A percentile compares a stretch with the other conserved stretches of the same genome.
Conservation (phyloP, 2,113 vertebrate species). For the Apteryx owenii region DNA sequence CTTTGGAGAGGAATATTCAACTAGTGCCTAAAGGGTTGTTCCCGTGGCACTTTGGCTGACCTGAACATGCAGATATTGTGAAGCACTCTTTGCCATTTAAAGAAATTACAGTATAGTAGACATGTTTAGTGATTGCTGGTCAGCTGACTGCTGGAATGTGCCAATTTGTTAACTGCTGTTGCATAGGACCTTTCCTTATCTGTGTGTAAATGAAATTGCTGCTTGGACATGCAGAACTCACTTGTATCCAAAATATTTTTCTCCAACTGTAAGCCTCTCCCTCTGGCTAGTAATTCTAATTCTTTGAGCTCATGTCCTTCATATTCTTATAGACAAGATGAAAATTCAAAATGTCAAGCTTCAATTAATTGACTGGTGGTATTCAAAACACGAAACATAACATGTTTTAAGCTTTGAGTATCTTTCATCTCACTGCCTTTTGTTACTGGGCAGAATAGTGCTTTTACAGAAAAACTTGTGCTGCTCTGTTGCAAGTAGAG, state of each 20-base stretch:
- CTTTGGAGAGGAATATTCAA: neutral
- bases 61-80: neutral
- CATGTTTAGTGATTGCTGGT: neutral
- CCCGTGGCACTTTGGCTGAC: neutral
- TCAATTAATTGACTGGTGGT: neutral
- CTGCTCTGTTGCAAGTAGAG: neutral
- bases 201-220: neutral
- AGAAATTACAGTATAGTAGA: neutral
- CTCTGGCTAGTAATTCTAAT: neutral
- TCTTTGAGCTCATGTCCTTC: neutral
- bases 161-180: neutral
- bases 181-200: neutral
- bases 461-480: neutral
- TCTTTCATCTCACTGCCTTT: neutral
- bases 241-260: neutral
- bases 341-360: neutral
- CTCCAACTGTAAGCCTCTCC: neutral
- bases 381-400: neutral
- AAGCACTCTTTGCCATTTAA: neutral
- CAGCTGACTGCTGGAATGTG: neutral
- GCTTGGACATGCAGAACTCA: neutral
- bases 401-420: neutral
- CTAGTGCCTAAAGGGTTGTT: neutral
- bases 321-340: neutral
- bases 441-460: neutral